Conservation (phyloP, 2,888 invertebrate species). For the Heliconius charithonia region DNA sequence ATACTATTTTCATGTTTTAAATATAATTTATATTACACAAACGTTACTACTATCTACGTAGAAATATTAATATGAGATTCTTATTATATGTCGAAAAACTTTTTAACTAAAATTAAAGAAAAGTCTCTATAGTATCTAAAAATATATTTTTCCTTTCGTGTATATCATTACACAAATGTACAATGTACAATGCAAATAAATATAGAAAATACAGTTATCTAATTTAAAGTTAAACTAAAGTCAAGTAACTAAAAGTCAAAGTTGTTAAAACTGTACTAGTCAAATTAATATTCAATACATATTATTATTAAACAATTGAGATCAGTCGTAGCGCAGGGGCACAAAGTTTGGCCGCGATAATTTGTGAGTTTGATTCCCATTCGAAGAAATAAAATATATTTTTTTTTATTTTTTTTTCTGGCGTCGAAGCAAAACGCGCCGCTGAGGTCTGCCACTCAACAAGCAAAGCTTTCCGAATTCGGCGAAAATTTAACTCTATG, state of each 20-base stretch:
- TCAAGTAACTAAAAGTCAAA: not conserved
- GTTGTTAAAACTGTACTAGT: not conserved
- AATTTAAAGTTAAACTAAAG: not conserved
- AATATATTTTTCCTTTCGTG: not conserved
- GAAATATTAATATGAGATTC: not conserved
- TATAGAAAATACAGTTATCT: not conserved
- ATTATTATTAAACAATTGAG: too few species aligned
- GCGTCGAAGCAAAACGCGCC: too few species aligned
- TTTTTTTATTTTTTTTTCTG: too few species aligned
- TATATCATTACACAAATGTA: too few species aligned
- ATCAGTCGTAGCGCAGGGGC: too few species aligned
- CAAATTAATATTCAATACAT: not conserved
- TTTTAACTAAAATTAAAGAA: not conserved
- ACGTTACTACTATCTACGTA: not conserved
- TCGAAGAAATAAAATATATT: too few species aligned
- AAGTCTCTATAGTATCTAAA: not conserved
- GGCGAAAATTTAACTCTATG: too few species aligned
- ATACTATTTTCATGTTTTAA: not conserved
- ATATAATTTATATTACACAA: not conserved
- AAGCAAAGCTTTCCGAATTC: too few species aligned
- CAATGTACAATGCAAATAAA: not conserved
- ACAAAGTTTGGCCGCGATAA: too few species aligned
- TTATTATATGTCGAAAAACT: not conserved
- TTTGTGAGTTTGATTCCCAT: too few species aligned
- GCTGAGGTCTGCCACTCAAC: too few species aligned